These are phyloP conservation scores for Heliocidaris erythrogramma DNA, from an alignment of 35 echinoderm and acorn worm genomes.

Conservation along the genomic window DNA sequence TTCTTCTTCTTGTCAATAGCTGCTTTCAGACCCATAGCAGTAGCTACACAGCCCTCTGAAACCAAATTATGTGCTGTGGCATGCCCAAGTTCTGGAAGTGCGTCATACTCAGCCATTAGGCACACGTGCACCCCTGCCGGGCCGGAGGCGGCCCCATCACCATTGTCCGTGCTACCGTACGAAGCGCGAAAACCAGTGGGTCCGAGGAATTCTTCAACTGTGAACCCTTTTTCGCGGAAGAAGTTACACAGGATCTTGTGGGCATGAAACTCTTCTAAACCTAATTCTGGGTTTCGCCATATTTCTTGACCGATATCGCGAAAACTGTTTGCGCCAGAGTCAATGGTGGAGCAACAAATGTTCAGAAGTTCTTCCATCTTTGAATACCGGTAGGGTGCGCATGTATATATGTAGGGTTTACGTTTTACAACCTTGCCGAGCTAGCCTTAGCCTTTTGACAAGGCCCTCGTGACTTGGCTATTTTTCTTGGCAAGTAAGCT, in stretches of 20 bases:
- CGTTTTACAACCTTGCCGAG: too few relatives aligned
- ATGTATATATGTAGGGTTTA: too few relatives aligned
- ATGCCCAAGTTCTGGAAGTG: constrained; percentile 77
- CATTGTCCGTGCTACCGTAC: constrained; percentile 22
- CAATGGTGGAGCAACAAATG: constrained; percentile 13
- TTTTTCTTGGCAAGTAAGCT: too few relatives aligned
- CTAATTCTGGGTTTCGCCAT: constrained; percentile 77
- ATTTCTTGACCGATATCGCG: constrained; percentile 69
- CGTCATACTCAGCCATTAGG: constrained; percentile 76
- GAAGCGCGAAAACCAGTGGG: constrained; percentile 67
- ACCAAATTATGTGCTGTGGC: constrained; percentile 75
- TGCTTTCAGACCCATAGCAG: constrained; percentile 62
- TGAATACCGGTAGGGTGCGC: too few relatives aligned
- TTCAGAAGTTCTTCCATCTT: not conserved
- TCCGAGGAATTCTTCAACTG: constrained; percentile 64
- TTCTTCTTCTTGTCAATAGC: constrained; percentile 54
- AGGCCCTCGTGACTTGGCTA: too few relatives aligned
- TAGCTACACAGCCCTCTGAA: constrained; percentile 63
- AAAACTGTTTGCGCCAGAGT: constrained; percentile 34
- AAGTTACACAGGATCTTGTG: constrained; percentile 65
- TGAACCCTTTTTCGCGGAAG: constrained; percentile 64
- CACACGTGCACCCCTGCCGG: constrained; percentile 56
- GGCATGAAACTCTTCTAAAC: constrained; percentile 70
- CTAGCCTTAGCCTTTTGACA: too few relatives aligned
- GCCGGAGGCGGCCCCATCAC: not conserved